Base-by-base conservation (phyloP, 2,113 vertebrate species). In the Grallaria varia region DNA sequence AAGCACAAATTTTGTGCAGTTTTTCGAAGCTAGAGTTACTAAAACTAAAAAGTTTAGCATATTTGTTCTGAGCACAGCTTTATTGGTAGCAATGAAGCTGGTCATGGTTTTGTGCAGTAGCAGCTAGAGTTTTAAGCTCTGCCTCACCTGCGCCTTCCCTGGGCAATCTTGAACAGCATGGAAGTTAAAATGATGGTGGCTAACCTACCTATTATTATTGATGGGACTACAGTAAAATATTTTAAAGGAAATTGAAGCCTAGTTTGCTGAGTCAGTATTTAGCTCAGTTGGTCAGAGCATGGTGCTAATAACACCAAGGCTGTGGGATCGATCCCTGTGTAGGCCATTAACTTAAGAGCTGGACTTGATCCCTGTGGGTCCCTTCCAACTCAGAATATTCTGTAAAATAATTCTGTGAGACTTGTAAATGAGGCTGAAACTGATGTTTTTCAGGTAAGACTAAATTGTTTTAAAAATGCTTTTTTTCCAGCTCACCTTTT, bases 31-130 rank as follows among this genome's bases (percentile, higher is more conserved):
- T 77, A 35, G 44, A 72, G 33, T 95, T 97, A 84, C 8, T 82
- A 87, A 93, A 94, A 60, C n/a, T n/a, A n/a, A n/a, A n/a, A n/a
- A n/a, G 68, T 69, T 87, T 17, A 50, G 71, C 89, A 69, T 82
- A 76, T 86, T 35, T 1, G 6, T 52, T 63, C 67, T 44, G 37
- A 89, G 77, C 74, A 28, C 78, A 60, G 80, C 84, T 89, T n/a
- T 67, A 4, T 49, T 52, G 42, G 56, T 50, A 50, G 50, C 73
- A 77, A 58, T 80, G 73, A 52, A 50, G 55, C 63, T 90, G 76
- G 11, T 62, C 50, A 19, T 50, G 58, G 24, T 69, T 74, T 89
- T 68, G 17, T 87, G 63, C 64, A 66, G 73, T 25, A 71, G 68
- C 58, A 81, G 59, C 50, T 77, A 14, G 22, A 39, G 37, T 64